Evolutionary conservation across 2,888 invertebrate genomes (phyloP).

Genomic region (Troides aeacus): DNA sequence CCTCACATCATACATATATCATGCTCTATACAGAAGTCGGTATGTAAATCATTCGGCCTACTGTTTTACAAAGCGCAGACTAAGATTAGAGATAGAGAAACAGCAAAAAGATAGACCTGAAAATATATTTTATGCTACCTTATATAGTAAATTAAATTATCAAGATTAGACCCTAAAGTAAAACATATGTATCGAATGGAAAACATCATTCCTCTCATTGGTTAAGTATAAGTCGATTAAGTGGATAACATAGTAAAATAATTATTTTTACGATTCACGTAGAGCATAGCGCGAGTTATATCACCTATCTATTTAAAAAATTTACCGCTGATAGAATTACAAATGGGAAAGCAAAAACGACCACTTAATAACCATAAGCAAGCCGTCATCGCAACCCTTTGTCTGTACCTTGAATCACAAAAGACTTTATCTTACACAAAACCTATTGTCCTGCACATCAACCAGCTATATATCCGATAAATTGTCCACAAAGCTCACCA

Average conservation of each 20-base stretch:
- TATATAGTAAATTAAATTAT: too few relatives aligned
- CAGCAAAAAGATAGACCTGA: too few relatives aligned
- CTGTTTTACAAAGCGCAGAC: too few relatives aligned
- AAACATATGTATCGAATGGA: too few relatives aligned
- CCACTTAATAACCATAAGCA: constrained; percentile 32
- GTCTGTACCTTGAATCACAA: constrained; percentile 41
- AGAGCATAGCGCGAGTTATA: neutral
- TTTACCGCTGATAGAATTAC: constrained; percentile 17
- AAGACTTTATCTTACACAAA: constrained; percentile 41
- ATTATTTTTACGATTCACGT: neutral
- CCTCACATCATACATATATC: too few relatives aligned
- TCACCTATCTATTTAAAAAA: neutral
- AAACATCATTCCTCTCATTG: too few relatives aligned
- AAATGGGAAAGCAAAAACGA: constrained; percentile 17
- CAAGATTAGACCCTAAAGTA: too few relatives aligned
- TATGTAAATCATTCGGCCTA: too few relatives aligned
- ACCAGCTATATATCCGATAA: constrained; percentile 43
- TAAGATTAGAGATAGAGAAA: too few relatives aligned
- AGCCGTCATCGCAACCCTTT: constrained; percentile 40
- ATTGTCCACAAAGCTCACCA: constrained; percentile 14
- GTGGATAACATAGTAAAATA: neutral
- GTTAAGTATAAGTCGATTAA: neutral
- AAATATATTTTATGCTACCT: too few relatives aligned
- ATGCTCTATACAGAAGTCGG: too few relatives aligned
- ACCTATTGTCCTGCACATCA: constrained; percentile 47